Conservation (phyloP, 2,797 vertebrate species). For the Poeciliopsis turneri region DNA sequence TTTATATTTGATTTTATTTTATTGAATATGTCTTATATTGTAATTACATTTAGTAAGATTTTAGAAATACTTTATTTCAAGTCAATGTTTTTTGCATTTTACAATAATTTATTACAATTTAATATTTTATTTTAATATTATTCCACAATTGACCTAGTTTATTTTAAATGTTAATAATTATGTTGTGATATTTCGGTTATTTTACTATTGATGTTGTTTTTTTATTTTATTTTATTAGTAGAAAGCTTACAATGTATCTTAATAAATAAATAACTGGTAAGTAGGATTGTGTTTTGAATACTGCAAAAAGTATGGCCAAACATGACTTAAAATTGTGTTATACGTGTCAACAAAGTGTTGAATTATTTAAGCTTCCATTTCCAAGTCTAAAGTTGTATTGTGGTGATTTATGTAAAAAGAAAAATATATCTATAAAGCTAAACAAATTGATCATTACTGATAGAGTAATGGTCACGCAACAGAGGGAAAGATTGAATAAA, state of each 20-base stretch:
- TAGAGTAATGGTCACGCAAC: background rate
- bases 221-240: background rate
- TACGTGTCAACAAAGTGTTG: background rate
- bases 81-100: background rate
- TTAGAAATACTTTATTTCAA: background rate
- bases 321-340: background rate
- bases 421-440: background rate
- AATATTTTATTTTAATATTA: background rate
- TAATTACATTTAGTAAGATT: background rate
- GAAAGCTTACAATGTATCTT: background rate
- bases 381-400: background rate
- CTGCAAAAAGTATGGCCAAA: background rate
- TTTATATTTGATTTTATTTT: background rate
- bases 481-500: slow-evolving; percentile 1
- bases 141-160: background rate
- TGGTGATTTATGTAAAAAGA: background rate
- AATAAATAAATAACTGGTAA: background rate
- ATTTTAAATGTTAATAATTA: background rate
- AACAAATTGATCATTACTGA: background rate
- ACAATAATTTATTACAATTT: background rate
- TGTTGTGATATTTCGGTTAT: background rate
- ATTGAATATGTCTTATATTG: background rate
- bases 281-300: background rate
- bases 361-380: background rate
- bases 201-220: background rate